phyloP scores from a whole-genome alignment of 1,140 invertebrate genomes.

The Diabrotica undecimpunctata region DNA sequence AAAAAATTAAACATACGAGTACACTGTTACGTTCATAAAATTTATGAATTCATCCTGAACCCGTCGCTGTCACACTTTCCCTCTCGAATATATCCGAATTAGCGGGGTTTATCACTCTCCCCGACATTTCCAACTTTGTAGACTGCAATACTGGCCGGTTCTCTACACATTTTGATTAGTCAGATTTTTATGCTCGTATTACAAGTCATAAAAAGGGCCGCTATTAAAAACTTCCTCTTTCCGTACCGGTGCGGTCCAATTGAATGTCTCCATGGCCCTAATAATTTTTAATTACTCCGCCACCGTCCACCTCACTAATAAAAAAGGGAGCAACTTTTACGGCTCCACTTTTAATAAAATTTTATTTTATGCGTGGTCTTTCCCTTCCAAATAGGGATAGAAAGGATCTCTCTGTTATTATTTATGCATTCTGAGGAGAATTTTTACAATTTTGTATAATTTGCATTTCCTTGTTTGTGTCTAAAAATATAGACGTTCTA shows the following conservation, averaged over 20 bases:
- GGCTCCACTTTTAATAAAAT: constrained; percentile 12
- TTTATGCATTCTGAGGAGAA: no score
- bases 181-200: constrained; percentile 25
- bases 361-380: constrained; percentile 8
- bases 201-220: constrained; percentile 23
- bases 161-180: constrained; percentile 26
- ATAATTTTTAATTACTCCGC: constrained; percentile 15
- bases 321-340: constrained; percentile 12
- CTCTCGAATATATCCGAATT: constrained; percentile 23
- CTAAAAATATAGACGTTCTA: no score
- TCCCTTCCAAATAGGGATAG: no score
- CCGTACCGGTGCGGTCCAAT: constrained; percentile 8
- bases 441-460: no score
- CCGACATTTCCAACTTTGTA: constrained; percentile 17
- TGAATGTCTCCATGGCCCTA: constrained; percentile 15
- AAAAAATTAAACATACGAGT: no score
- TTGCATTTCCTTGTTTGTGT: no score
- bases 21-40: no score
- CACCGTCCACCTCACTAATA: constrained; percentile 9
- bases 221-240: constrained; percentile 11
- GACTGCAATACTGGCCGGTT: constrained; percentile 14
- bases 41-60: no score
- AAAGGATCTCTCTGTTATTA: no score
- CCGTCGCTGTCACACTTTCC: constrained; percentile 9
- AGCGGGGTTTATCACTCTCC: constrained; percentile 18